Evolutionary conservation across 1,140 invertebrate species (phyloP).

Genomic region (Zophobas morio): DNA sequence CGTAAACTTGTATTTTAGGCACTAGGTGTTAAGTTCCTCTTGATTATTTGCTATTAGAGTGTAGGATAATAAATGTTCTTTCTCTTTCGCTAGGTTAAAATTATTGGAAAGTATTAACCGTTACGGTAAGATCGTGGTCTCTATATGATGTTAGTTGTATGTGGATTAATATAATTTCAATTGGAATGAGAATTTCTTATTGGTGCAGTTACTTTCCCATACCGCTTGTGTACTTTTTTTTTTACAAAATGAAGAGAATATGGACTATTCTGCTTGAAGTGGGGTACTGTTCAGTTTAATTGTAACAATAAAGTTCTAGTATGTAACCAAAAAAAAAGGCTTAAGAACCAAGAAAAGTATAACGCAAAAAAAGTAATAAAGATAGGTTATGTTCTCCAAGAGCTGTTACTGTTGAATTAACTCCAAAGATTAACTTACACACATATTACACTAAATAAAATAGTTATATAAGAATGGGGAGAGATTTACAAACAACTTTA

Average conservation of each 20-base stretch:
- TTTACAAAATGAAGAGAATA: slow-evolving; percentile 66
- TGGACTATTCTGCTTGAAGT: slow-evolving; percentile 66
- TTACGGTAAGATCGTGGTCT: slow-evolving; percentile 33
- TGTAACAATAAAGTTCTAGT: slow-evolving; percentile 67
- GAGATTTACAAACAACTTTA: too few relatives aligned
- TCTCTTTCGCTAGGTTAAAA: slow-evolving; percentile 32
- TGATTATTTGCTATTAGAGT: slow-evolving; percentile 44
- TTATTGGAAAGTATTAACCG: slow-evolving; percentile 39
- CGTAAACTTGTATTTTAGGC: slow-evolving; percentile 41
- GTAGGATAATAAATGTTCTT: slow-evolving; percentile 44
- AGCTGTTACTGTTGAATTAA: too few relatives aligned
- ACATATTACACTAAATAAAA: too few relatives aligned
- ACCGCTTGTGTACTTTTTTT: slow-evolving; percentile 64
- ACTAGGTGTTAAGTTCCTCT: slow-evolving; percentile 51
- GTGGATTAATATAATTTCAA: slow-evolving; percentile 39
- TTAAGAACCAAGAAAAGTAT: too few relatives aligned
- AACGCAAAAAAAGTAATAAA: too few relatives aligned
- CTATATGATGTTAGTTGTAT: slow-evolving; percentile 47
- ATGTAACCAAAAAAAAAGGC: slow-evolving; percentile 52
- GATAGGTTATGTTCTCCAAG: too few relatives aligned
- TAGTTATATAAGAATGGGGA: too few relatives aligned
- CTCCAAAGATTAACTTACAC: too few relatives aligned
- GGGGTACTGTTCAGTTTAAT: slow-evolving; percentile 65
- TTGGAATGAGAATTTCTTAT: slow-evolving; percentile 34
- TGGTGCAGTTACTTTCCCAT: slow-evolving; percentile 44